Percentiles rank a stretch among this genome's conserved stretches.
phyloP scores from a whole-genome alignment of 2,797 vertebrate genomes.

The Catamblyrhynchus diadema region DNA sequence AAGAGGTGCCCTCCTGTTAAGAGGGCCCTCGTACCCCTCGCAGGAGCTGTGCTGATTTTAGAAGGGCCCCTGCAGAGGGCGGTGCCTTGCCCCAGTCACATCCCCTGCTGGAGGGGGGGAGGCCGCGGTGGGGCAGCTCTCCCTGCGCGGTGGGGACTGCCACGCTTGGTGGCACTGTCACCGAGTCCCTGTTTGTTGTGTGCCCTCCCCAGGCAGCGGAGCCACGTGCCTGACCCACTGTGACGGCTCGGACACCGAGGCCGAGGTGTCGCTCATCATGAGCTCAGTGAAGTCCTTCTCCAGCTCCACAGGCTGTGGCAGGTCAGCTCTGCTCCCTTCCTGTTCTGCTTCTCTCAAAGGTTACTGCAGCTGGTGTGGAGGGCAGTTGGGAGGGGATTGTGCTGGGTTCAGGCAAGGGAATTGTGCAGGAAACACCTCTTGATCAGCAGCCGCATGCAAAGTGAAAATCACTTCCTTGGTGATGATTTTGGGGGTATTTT shows the following conservation, averaged over 20 bases:
- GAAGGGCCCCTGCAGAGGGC: accelerated
- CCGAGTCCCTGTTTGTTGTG: neutral
- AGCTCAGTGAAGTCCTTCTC: constrained; percentile 83
- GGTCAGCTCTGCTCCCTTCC: constrained; percentile 74
- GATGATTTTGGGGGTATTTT: neutral
- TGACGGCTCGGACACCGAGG: constrained; percentile 87
- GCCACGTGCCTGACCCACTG: constrained; percentile 91
- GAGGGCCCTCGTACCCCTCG: accelerated
- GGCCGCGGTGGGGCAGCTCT: neutral
- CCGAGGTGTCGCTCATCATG: constrained; percentile 85
- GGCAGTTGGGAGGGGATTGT: neutral
- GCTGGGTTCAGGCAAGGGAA: neutral
- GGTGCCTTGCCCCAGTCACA: accelerated
- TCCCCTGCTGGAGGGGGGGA: neutral
- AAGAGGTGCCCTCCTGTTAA: neutral
- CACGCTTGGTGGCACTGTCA: accelerated
- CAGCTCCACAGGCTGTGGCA: constrained; percentile 75
- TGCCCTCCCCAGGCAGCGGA: constrained; percentile 83
- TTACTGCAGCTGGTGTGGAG: neutral
- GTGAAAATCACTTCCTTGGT: neutral
- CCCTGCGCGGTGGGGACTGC: accelerated
- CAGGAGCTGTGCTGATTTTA: accelerated
- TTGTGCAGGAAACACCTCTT: neutral
- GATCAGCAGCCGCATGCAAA: neutral
- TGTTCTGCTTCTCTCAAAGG: neutral